phyloP scores from a whole-genome alignment of 2,113 vertebrate species.

The Crotalus tigris region DNA sequence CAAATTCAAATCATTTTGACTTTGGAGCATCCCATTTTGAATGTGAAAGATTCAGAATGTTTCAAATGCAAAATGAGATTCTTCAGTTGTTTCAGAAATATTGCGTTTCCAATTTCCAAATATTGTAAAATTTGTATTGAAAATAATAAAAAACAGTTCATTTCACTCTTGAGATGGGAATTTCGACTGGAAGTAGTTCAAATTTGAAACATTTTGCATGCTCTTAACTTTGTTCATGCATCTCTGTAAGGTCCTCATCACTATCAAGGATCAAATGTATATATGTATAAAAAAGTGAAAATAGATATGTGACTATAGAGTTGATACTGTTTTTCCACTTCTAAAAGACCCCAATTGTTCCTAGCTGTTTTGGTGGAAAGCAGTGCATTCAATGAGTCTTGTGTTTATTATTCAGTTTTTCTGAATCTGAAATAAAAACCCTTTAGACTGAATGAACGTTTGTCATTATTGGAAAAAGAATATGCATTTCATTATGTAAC shows the following conservation, averaged over 20 bases:
- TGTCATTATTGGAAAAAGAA: slow-evolving; percentile 26
- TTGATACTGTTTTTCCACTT: background rate
- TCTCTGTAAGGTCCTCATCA: slow-evolving; percentile 29
- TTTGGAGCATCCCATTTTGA: background rate
- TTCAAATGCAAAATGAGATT: background rate
- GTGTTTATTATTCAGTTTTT: slow-evolving; percentile 41
- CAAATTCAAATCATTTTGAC: background rate
- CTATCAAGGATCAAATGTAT: slow-evolving; percentile 15
- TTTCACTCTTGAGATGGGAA: background rate
- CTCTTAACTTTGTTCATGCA: background rate
- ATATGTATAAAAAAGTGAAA: background rate
- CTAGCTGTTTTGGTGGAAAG: background rate
- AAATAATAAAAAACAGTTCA: background rate
- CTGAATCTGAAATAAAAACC: slow-evolving; percentile 58
- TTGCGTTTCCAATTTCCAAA: background rate
- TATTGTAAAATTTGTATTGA: background rate
- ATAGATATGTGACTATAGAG: slow-evolving; percentile 22
- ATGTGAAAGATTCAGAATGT: background rate
- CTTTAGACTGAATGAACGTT: slow-evolving; percentile 16
- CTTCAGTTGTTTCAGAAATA: background rate
- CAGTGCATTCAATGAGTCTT: background rate
- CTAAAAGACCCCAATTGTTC: background rate
- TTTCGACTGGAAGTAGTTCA: background rate
- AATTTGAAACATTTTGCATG: background rate
- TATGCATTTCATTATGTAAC: background rate